Conservation (phyloP, 2,797 vertebrate species). For the Typhlichthys subterraneus region DNA sequence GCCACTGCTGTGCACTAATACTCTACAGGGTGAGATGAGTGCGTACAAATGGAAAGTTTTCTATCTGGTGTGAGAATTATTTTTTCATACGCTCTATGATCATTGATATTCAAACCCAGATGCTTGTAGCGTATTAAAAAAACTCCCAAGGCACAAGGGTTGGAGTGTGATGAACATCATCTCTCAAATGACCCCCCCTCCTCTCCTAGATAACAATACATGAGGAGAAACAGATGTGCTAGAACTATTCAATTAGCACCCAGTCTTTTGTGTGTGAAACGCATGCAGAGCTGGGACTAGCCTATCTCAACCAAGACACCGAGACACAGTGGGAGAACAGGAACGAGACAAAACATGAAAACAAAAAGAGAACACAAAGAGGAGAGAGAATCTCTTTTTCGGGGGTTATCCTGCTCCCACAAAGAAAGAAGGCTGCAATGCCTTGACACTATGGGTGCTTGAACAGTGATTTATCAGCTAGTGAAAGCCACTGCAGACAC, state of each 20-base stretch:
- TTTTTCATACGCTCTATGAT: neutral
- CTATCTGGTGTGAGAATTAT: neutral
- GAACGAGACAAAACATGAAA: conserved; percentile 17
- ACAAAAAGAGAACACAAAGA: conserved; percentile 26
- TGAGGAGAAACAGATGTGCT: conserved; percentile 45
- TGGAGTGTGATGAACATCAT: conserved; percentile 21
- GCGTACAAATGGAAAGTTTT: conserved; percentile 19
- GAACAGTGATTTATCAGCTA: conserved; percentile 55
- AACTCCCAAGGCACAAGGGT: conserved; percentile 24
- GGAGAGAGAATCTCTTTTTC: no score
- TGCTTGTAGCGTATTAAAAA: conserved; percentile 8
- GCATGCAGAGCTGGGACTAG: conserved; percentile 22
- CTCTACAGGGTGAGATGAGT: neutral
- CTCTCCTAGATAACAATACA: conserved; percentile 20
- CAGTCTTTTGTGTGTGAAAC: conserved; percentile 3
- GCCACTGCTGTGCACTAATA: conserved; percentile 7
- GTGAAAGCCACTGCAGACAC: conserved; percentile 63
- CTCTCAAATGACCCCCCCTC: conserved; percentile 42
- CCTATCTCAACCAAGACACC: conserved; percentile 15
- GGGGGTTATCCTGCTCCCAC: conserved; percentile 1
- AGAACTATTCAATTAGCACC: conserved; percentile 53
- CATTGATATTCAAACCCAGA: conserved; percentile 39
- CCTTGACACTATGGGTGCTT: conserved; percentile 37
- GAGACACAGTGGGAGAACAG: conserved; percentile 17
- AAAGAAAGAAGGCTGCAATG: conserved; percentile 28